These are phyloP conservation scores for Tipula helvola DNA, from an alignment of 2,888 invertebrate genomes.

Conservation along the genomic window DNA sequence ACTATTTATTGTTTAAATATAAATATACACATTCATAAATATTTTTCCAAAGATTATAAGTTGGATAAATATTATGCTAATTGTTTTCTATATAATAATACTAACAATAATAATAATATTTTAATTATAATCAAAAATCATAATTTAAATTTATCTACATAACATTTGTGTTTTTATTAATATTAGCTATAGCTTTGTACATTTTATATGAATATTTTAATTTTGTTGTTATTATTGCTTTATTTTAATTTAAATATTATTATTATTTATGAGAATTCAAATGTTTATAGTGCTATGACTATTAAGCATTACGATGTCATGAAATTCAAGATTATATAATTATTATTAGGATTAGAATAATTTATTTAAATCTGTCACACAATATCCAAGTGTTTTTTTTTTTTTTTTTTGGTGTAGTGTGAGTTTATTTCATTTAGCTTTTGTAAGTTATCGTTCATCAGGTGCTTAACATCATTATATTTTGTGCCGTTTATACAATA, in stretches of 20 bases:
- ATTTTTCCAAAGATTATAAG: not conserved
- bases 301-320: not conserved
- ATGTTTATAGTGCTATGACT: not conserved
- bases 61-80: not conserved
- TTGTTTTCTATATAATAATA: not conserved
- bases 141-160: not conserved
- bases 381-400: not conserved
- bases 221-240: not conserved
- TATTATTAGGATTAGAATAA: not conserved
- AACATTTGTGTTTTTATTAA: not conserved
- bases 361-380: not conserved
- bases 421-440: not conserved
- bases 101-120: not conserved
- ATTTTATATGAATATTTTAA: not conserved
- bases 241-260: not conserved
- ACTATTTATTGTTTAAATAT: not conserved
- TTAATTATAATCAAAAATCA: not conserved
- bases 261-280: not conserved
- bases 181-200: not conserved
- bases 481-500: no score
- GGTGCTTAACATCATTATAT: not conserved
- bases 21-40: not conserved
- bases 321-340: not conserved
- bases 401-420: not conserved
- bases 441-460: not conserved